phyloP scores from a whole-genome alignment of 2,113 vertebrate species.

The Solea senegalensis region DNA sequence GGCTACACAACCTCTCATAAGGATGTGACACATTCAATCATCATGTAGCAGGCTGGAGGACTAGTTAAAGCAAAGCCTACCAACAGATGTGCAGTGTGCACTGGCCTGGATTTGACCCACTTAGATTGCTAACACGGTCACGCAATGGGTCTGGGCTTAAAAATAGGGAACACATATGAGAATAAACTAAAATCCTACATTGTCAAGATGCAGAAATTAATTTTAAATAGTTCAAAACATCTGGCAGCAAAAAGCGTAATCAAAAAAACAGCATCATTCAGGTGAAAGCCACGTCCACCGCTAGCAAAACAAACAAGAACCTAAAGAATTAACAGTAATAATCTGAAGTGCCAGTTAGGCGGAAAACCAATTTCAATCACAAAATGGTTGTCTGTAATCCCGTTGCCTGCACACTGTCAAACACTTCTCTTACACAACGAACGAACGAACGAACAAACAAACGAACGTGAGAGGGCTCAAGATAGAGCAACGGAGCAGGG shows the following conservation, averaged over 20 bases:
- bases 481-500: slow-evolving; percentile 72
- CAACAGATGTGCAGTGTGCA: slow-evolving; percentile 53
- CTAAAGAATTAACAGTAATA: background rate
- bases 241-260: slow-evolving; percentile 14
- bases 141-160: slow-evolving; percentile 20
- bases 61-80: slow-evolving; percentile 27
- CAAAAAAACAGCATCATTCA: background rate
- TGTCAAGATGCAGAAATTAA: background rate
- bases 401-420: slow-evolving; percentile 38
- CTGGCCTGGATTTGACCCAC: slow-evolving; percentile 60
- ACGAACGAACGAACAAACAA: background rate
- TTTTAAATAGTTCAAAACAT: slow-evolving; percentile 6
- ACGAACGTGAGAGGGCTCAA: slow-evolving; percentile 71
- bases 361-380: slow-evolving; percentile 19
- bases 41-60: slow-evolving; percentile 38
- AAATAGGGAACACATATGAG: slow-evolving; percentile 3
- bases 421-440: slow-evolving; percentile 66
- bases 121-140: slow-evolving; percentile 43
- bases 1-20: slow-evolving; percentile 42
- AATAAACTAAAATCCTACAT: slow-evolving; percentile 4
- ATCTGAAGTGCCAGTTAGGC: background rate
- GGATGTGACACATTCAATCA: slow-evolving; percentile 2
- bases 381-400: slow-evolving; percentile 36
- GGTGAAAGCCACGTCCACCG: background rate
- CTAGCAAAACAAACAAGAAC: background rate